Evolutionary conservation across 2,888 invertebrate genomes (phyloP).

Genomic region (Euphydryas editha): DNA sequence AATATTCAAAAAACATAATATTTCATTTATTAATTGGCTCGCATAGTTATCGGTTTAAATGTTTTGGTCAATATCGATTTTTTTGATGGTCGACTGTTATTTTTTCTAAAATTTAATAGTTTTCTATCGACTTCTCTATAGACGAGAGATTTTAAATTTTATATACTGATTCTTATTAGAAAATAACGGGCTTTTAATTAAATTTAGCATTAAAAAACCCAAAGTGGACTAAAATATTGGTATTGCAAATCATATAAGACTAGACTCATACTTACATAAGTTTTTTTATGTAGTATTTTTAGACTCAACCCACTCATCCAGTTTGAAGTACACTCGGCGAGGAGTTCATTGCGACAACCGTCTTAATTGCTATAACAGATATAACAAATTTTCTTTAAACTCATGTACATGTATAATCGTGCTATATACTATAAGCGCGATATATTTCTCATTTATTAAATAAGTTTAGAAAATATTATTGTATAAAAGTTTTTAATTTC

Average conservation of each 20-base stretch:
- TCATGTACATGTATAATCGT: background rate
- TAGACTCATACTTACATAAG: background rate
- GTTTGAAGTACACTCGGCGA: constrained; percentile 13
- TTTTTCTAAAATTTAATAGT: too few species aligned
- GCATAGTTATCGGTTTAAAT: too few species aligned
- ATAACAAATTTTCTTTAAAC: background rate
- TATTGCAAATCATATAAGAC: constrained; percentile 1
- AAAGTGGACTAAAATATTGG: background rate
- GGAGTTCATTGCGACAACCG: background rate
- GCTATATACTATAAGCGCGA: background rate
- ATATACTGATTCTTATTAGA: too few species aligned
- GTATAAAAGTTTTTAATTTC: too few species aligned
- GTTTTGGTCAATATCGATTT: too few species aligned
- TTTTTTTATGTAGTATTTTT: constrained; percentile 24
- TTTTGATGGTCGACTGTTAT: too few species aligned
- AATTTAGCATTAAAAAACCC: too few species aligned
- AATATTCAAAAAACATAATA: too few species aligned
- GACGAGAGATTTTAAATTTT: too few species aligned
- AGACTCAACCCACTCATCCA: constrained; percentile 20
- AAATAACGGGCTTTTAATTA: too few species aligned
- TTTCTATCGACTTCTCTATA: too few species aligned
- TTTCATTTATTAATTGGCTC: too few species aligned
- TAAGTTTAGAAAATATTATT: background rate
- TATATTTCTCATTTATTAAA: background rate
- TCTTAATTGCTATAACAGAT: background rate